phyloP scores from a whole-genome alignment of 2,113 vertebrate species.

The Megalops atlanticus region DNA sequence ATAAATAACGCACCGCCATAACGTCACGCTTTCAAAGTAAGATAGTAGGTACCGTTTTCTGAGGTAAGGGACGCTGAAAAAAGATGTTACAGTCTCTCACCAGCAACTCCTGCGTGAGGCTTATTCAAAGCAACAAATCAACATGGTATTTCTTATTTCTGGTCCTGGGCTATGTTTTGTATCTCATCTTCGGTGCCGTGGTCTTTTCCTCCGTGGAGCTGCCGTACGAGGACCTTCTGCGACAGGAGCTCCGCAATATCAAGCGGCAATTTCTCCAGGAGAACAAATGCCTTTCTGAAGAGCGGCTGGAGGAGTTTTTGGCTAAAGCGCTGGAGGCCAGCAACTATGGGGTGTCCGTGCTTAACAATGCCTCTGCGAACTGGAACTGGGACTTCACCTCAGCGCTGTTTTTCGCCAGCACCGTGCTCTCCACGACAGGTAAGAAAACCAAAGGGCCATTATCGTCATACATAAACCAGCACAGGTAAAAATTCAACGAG shows the following conservation, averaged over 20 bases:
- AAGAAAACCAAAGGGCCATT: conserved; percentile 23
- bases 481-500: not conserved
- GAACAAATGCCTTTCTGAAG: conserved; percentile 83
- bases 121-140: conserved; percentile 87
- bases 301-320: conserved; percentile 84
- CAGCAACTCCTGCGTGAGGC: conserved; percentile 83
- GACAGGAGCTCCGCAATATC: conserved; percentile 81
- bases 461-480: not conserved
- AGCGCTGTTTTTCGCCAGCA: conserved; percentile 93
- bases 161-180: conserved; percentile 84
- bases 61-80: conserved; percentile 44
- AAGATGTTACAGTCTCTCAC: conserved; percentile 91
- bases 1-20: not conserved
- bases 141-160: conserved; percentile 86
- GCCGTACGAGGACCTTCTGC: conserved; percentile 88
- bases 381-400: conserved; percentile 99
- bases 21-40: not conserved
- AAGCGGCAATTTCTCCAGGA: conserved; percentile 85
- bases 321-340: conserved; percentile 86
- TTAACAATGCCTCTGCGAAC: conserved; percentile 86
- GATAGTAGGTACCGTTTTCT: not conserved
- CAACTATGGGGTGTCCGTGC: conserved; percentile 92
- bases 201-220: conserved; percentile 95
- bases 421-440: conserved; percentile 95
- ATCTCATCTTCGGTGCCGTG: conserved; percentile 91